Evolutionary conservation across 2,888 invertebrate genomes (phyloP).

Genomic region (Ormyrus labotus): DNA sequence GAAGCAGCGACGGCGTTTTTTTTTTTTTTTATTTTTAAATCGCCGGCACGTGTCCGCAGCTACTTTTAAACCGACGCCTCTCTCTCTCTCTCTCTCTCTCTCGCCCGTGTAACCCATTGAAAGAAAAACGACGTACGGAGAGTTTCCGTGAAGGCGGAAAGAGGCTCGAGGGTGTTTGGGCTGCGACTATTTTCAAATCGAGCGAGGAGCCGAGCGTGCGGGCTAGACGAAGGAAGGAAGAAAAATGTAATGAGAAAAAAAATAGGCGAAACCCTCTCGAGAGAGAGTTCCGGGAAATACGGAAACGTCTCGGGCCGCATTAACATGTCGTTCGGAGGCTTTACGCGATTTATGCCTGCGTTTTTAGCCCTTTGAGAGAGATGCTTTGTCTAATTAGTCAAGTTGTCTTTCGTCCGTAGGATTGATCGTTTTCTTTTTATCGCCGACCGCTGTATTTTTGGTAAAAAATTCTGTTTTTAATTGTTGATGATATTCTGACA

Average conservation of each 20-base stretch:
- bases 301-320: constrained; percentile 14
- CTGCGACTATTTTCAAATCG: constrained; percentile 51
- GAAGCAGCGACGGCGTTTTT: constrained; percentile 20
- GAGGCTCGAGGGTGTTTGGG: not conserved
- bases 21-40: constrained; percentile 54
- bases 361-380: too few species aligned
- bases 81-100: not conserved
- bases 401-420: not conserved
- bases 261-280: too few species aligned
- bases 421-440: not conserved
- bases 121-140: constrained; percentile 36
- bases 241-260: not conserved
- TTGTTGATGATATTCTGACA: too few species aligned
- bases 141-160: constrained; percentile 45
- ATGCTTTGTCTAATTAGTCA: not conserved
- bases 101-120: constrained; percentile 39
- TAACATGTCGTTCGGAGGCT: not conserved
- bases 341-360: constrained; percentile 2
- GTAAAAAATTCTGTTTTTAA: too few species aligned
- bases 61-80: constrained; percentile 45
- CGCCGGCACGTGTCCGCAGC: constrained; percentile 41
- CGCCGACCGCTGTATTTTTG: too few species aligned
- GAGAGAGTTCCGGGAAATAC: constrained; percentile 29
- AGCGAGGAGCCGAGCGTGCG: not conserved
- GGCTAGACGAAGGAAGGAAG: not conserved